Percentiles rank a stretch among this genome's conserved stretches.
Evolutionary conservation across 2,888 invertebrate genomes (phyloP).

Genomic region (Amphimallon solstitiale): DNA sequence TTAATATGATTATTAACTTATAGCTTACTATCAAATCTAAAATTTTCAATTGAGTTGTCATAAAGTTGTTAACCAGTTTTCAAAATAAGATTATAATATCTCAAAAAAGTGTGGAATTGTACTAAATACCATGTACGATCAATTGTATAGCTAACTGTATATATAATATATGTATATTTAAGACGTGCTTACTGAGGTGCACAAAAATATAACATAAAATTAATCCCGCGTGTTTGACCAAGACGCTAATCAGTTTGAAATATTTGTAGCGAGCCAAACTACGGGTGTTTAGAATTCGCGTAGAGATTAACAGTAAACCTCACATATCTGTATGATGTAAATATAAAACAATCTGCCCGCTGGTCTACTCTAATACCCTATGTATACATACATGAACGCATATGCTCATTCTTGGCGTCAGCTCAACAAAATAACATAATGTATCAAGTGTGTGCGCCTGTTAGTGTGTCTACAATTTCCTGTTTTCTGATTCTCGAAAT

Average conservation of each 20-base stretch:
- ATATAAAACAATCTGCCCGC: conserved; percentile 42
- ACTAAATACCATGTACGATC: no score
- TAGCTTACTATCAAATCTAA: no score
- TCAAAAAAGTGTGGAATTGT: no score
- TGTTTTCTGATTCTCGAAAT: conserved; percentile 50
- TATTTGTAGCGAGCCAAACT: conserved; percentile 36
- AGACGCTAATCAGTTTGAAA: conserved; percentile 36
- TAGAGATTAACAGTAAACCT: conserved; percentile 43
- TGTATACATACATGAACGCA: conserved; percentile 41
- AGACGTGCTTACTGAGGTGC: background rate
- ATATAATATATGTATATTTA: background rate
- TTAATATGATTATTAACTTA: no score
- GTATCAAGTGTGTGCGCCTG: conserved; percentile 41
- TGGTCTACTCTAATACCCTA: conserved; percentile 8
- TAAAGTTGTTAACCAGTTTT: no score
- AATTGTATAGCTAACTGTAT: no score
- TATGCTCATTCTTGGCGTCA: conserved; percentile 44
- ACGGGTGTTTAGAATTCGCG: conserved; percentile 40
- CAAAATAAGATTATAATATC: no score
- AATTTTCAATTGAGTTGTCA: no score
- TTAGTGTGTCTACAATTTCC: conserved; percentile 46
- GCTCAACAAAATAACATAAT: conserved; percentile 49
- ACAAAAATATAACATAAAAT: conserved; percentile 1
- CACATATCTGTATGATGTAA: conserved; percentile 46
- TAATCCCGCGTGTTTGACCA: background rate